These are phyloP conservation scores for Homalodisca vitripennis DNA, from an alignment of 1,140 invertebrate species.

Conservation along the genomic window DNA sequence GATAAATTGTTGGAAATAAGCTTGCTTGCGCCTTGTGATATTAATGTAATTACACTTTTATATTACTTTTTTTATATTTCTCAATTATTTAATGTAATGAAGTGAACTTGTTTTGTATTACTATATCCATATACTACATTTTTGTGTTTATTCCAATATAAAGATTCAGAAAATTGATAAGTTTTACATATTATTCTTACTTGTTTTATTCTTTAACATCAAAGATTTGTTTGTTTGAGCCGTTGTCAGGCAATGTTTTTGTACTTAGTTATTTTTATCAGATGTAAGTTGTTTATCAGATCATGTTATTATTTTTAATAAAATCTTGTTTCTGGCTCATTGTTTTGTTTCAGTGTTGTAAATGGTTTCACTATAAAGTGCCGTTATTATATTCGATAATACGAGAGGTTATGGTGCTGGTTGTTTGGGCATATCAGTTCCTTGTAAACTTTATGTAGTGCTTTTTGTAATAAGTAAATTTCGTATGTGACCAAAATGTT, in stretches of 20 bases:
- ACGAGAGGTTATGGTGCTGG: not conserved
- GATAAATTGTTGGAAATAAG: not conserved
- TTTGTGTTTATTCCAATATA: too few relatives aligned
- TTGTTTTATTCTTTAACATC: slow-evolving; percentile 5
- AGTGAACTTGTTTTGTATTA: not conserved
- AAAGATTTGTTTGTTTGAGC: too few relatives aligned
- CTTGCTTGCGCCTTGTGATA: slow-evolving; percentile 8
- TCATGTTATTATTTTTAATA: slow-evolving; percentile 16
- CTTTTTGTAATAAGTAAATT: not conserved
- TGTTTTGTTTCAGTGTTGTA: slow-evolving; percentile 1
- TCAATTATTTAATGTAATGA: not conserved
- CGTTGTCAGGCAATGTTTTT: too few relatives aligned
- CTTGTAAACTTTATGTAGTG: slow-evolving; percentile 1
- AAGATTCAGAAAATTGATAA: too few relatives aligned
- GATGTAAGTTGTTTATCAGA: too few relatives aligned
- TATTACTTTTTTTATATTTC: not conserved
- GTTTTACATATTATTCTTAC: too few relatives aligned
- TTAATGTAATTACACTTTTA: not conserved
- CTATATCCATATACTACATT: not conserved
- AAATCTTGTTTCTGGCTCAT: not conserved
- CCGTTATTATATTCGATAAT: slow-evolving; percentile 4
- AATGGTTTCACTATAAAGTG: not conserved
- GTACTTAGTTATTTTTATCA: too few relatives aligned
- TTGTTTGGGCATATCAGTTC: not conserved
- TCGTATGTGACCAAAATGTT: not conserved